A percentile compares a stretch with the other conserved stretches of the same genome.
phyloP scores from a whole-genome alignment of 2,888 invertebrate genomes.

The Melinopterus prodromus region DNA sequence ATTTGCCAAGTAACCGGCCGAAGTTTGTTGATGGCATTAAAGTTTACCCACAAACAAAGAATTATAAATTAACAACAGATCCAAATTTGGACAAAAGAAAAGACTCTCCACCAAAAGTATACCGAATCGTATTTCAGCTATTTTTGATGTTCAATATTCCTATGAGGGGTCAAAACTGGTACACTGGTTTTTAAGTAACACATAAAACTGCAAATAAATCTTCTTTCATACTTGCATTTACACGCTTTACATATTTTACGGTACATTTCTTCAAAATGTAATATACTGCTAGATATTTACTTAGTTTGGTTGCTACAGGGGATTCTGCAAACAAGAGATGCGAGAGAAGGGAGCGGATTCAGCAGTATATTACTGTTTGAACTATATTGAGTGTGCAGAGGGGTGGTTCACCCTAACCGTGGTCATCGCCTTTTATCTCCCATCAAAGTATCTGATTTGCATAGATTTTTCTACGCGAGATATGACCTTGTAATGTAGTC shows the following conservation, averaged over 20 bases:
- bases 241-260: background rate
- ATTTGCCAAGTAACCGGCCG: too few species aligned
- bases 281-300: background rate
- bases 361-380: constrained; percentile 31
- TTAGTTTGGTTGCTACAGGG: background rate
- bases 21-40: too few species aligned
- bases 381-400: constrained; percentile 30
- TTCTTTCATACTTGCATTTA: too few species aligned
- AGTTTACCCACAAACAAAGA: too few species aligned
- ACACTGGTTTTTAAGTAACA: too few species aligned
- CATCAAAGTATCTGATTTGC: constrained; percentile 22
- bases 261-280: background rate
- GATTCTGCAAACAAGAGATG: constrained; percentile 24
- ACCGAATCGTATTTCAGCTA: too few species aligned
- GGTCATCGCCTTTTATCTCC: constrained; percentile 27
- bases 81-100: too few species aligned
- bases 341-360: constrained; percentile 16
- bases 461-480: constrained; percentile 19
- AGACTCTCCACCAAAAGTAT: too few species aligned
- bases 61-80: too few species aligned
- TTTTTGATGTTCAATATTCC: too few species aligned
- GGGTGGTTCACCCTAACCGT: constrained; percentile 20
- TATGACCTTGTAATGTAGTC: background rate
- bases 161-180: too few species aligned
- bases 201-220: too few species aligned